Conservation (phyloP, 2,113 vertebrate genomes). For the Pelodiscus sinensis region DNA sequence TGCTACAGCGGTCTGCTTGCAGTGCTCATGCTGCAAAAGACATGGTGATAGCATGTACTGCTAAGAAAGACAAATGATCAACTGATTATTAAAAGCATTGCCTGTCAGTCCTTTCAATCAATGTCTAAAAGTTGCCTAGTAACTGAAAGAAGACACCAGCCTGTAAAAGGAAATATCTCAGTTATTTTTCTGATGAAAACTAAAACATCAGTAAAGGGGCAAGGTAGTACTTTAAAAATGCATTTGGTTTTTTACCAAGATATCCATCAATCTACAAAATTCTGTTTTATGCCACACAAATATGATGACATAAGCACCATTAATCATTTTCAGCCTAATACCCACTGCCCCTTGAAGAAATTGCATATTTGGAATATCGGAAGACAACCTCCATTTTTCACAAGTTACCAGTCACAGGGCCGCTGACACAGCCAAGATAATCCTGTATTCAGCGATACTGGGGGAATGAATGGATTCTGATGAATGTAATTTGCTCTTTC, state of each 20-base stretch:
- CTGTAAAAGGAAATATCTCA: slow-evolving; percentile 50
- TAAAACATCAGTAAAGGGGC: slow-evolving; percentile 68
- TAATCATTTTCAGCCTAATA: slow-evolving; percentile 78
- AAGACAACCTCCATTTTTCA: slow-evolving; percentile 77
- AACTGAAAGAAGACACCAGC: slow-evolving; percentile 62
- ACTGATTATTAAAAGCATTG: neutral
- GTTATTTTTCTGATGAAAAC: slow-evolving; percentile 72
- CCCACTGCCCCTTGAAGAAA: slow-evolving; percentile 72
- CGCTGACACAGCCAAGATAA: slow-evolving; percentile 80
- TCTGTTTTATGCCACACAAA: slow-evolving; percentile 76
- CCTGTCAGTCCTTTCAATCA: slow-evolving; percentile 34
- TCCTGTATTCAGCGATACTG: slow-evolving; percentile 74
- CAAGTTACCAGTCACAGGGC: slow-evolving; percentile 70
- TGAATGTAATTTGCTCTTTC: slow-evolving; percentile 77
- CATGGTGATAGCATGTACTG: neutral
- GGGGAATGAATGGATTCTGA: slow-evolving; percentile 77
- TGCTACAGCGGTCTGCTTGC: neutral
- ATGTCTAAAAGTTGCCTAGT: slow-evolving; percentile 58
- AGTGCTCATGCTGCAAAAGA: neutral
- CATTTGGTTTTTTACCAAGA: slow-evolving; percentile 77
- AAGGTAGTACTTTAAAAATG: slow-evolving; percentile 75
- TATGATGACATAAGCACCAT: slow-evolving; percentile 72
- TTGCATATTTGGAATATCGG: slow-evolving; percentile 73
- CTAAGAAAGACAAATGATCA: neutral
- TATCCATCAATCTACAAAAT: slow-evolving; percentile 75